A percentile compares a stretch with the other conserved stretches of the same genome.
Evolutionary conservation across 2,888 invertebrate genomes (phyloP).

Genomic region (Caenorhabditis sp.): DNA sequence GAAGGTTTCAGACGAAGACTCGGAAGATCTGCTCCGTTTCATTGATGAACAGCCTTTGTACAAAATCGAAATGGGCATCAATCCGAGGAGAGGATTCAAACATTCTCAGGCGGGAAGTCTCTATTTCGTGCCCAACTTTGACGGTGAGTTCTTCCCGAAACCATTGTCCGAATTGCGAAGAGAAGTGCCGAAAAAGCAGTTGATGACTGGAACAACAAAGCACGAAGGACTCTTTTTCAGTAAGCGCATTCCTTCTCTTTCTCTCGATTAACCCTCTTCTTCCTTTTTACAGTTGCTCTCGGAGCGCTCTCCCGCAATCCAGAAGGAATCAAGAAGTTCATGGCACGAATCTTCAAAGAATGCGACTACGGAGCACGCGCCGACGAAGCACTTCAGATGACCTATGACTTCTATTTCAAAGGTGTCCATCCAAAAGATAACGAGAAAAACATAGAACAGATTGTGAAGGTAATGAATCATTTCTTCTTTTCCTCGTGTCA

Average conservation of each 20-base stretch:
- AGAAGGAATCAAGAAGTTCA: conserved; percentile 57
- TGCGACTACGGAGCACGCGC: conserved; percentile 55
- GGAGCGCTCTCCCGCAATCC: conserved; percentile 42
- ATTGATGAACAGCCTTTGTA: conserved; percentile 50
- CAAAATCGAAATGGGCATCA: conserved; percentile 63
- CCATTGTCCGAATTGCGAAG: conserved; percentile 57
- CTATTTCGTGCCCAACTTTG: conserved; percentile 65
- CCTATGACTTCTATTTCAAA: conserved; percentile 57
- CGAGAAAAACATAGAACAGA: conserved; percentile 36
- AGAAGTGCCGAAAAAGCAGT: conserved; percentile 60
- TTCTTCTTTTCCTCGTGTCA: neutral
- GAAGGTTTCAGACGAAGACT: conserved; percentile 33
- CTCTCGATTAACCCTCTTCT: neutral
- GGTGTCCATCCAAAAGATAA: conserved; percentile 59
- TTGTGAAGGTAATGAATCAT: conserved; percentile 58
- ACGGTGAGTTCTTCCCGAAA: conserved; percentile 69
- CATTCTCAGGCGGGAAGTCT: conserved; percentile 61
- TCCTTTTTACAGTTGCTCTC: conserved; percentile 46
- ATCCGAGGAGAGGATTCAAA: conserved; percentile 57
- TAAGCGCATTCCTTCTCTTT: too few relatives aligned
- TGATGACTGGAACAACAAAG: conserved; percentile 67
- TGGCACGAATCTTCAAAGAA: conserved; percentile 47
- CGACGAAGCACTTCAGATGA: conserved; percentile 34
- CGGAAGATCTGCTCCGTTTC: conserved; percentile 47
- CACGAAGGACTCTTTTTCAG: conserved; percentile 69